Conservation (phyloP, 2,888 invertebrate genomes). For the Chymomyza caudatula region DNA sequence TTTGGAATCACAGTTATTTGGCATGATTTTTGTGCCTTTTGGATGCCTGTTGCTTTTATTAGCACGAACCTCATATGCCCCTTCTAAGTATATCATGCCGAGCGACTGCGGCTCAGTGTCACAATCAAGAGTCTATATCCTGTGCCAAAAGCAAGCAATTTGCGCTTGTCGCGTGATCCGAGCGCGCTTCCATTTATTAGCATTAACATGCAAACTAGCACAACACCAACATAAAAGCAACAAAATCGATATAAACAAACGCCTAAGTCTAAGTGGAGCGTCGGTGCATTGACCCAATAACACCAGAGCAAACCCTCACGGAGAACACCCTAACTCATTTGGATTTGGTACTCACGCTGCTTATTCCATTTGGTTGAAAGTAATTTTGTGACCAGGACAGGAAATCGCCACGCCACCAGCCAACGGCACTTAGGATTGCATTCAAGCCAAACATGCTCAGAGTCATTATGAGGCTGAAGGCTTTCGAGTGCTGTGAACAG, state of each 20-base stretch:
- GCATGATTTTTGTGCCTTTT: too few species aligned
- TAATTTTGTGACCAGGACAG: slow-evolving; percentile 74
- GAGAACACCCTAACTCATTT: neutral
- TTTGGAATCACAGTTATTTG: too few species aligned
- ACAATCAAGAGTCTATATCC: slow-evolving; percentile 69
- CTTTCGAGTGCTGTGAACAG: slow-evolving; percentile 73
- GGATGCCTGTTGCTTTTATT: neutral
- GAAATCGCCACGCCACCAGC: slow-evolving; percentile 74
- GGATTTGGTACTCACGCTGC: slow-evolving; percentile 69
- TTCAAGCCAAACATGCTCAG: slow-evolving; percentile 76
- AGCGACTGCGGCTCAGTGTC: slow-evolving; percentile 38
- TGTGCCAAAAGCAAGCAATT: slow-evolving; percentile 46
- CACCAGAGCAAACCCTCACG: slow-evolving; percentile 8
- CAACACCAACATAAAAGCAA: neutral
- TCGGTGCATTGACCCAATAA: slow-evolving; percentile 67
- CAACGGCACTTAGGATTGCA: slow-evolving; percentile 74
- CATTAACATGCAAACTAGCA: slow-evolving; percentile 7
- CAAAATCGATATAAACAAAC: slow-evolving; percentile 51
- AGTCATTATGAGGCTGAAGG: slow-evolving; percentile 77
- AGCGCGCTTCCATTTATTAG: slow-evolving; percentile 5
- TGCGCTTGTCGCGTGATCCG: slow-evolving; percentile 55
- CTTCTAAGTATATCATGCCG: neutral
- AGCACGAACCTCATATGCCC: neutral
- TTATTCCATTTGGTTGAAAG: slow-evolving; percentile 76
- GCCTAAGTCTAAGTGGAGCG: neutral